Base-by-base conservation (phyloP, 1,140 invertebrate genomes). In the Cotesia typhae region DNA sequence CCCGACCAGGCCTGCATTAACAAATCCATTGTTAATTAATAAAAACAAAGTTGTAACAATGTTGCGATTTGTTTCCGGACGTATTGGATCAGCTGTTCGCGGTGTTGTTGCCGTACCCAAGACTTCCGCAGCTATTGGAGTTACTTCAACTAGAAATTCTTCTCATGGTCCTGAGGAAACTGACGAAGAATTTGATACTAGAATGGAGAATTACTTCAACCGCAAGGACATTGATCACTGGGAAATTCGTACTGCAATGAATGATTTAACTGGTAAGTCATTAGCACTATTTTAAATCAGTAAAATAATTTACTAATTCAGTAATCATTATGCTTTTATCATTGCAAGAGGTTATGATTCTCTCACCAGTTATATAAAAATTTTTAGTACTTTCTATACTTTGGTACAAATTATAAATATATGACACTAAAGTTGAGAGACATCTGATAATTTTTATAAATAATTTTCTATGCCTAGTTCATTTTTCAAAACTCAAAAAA, bases 181-280 rank as follows among this genome's bases (percentile, higher is more conserved):
- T 10, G 93, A 93, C 61, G 92, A 92, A 76, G 90, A 93, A 79
- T 93, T 94, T 81, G 92, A 94, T 82, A 84, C 87, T 20, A 88
- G 94, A 81, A 97, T 94, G 85, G 92, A 94, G 83, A 89, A 91
- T 28, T 98, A 92, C 85, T 97, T 99, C 88, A 95, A 92, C 83
- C 90, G 95, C 64, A 89, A 90, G 55, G 94, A 98, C 78, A 96
- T 99, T 83, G 98, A 99, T 88, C 93, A 93, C 53, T 99, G 98
- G 98, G 96, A 98, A 88, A 90, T 98, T 74, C 92, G 98, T 28
- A 95, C 96, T 83, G 93, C 90, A 38, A 93, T 94, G 90, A 94
- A 94, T 78, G 92, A 94, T 82, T 81, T 95, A 47, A 82, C 84
- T 65, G 84, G 88, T 87, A 67, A 79, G 75, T 72, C 65, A 37